Evolutionary conservation across 1,140 invertebrate genomes (phyloP).

Genomic region (Hypothenemus hampei): DNA sequence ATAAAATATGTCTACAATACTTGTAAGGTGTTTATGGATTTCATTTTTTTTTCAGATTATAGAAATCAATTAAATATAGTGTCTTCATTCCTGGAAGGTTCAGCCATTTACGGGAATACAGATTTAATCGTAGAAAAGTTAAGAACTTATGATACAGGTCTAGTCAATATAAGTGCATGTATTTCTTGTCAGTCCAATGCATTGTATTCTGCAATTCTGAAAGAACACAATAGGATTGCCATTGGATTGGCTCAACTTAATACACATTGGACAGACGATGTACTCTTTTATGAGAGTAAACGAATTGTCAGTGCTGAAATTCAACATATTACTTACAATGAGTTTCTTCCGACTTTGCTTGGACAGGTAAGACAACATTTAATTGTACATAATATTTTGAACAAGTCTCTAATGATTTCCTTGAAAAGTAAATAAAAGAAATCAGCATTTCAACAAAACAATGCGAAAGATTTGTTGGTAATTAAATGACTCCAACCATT

Average conservation of each 20-base stretch:
- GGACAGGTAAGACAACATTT: constrained; percentile 61
- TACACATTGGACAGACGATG: constrained; percentile 79
- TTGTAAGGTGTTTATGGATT: too few relatives aligned
- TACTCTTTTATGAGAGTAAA: constrained; percentile 73
- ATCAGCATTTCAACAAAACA: not conserved
- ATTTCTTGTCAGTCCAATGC: constrained; percentile 50
- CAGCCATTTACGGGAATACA: constrained; percentile 76
- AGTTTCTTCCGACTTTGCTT: constrained; percentile 75
- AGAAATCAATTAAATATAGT: constrained; percentile 85
- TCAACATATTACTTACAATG: constrained; percentile 83
- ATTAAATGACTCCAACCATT: too few relatives aligned
- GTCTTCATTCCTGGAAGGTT: constrained; percentile 81
- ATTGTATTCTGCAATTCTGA: constrained; percentile 62
- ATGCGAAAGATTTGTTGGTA: not conserved
- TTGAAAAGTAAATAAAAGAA: not conserved
- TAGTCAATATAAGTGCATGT: constrained; percentile 59
- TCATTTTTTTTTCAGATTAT: constrained; percentile 51
- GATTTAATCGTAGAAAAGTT: constrained; percentile 62
- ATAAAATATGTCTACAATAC: too few relatives aligned
- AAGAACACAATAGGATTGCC: constrained; percentile 81
- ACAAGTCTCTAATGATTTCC: not conserved
- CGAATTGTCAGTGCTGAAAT: constrained; percentile 71
- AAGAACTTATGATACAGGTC: constrained; percentile 69
- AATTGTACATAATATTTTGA: not conserved
- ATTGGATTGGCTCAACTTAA: constrained; percentile 66